A percentile compares a stretch with the other conserved stretches of the same genome.
phyloP scores from a whole-genome alignment of 1,140 invertebrate species.

The Physella acuta region DNA sequence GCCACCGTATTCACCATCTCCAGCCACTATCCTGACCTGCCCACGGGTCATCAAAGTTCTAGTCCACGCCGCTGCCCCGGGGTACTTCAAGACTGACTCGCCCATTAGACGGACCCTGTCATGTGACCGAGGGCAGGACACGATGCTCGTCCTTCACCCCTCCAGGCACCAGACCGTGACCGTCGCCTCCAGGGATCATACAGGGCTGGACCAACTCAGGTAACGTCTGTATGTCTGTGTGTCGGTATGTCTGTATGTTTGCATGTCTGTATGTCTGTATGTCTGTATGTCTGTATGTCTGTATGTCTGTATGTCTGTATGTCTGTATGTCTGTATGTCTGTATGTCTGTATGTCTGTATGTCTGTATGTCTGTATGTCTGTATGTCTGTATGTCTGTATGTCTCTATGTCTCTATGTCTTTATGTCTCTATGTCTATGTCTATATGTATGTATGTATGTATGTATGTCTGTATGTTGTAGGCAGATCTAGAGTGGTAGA shows the following conservation, averaged over 20 bases:
- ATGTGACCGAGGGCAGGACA: background rate
- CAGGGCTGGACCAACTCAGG: too few species aligned
- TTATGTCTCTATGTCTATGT: too few species aligned
- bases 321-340: slow-evolving; percentile 14
- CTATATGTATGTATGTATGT: too few species aligned
- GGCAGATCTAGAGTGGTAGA: too few species aligned
- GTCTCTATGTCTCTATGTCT: too few species aligned
- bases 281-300: slow-evolving; percentile 19
- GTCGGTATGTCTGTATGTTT: slow-evolving; percentile 19
- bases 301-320: slow-evolving; percentile 20
- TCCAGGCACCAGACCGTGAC: background rate
- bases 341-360: slow-evolving; percentile 13
- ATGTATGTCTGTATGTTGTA: too few species aligned
- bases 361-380: slow-evolving; percentile 7
- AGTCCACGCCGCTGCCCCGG: background rate
- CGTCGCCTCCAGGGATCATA: too few species aligned
- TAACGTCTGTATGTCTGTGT: slow-evolving; percentile 16
- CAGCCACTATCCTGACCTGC: background rate
- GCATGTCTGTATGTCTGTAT: slow-evolving; percentile 16
- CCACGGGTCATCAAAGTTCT: background rate
- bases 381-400: slow-evolving; percentile 11
- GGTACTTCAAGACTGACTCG: background rate
- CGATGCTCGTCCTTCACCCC: background rate
- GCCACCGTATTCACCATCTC: background rate
- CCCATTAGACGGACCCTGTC: background rate